Base-by-base conservation (phyloP, 2,888 invertebrate genomes). In the Parthenolecanium corni region DNA sequence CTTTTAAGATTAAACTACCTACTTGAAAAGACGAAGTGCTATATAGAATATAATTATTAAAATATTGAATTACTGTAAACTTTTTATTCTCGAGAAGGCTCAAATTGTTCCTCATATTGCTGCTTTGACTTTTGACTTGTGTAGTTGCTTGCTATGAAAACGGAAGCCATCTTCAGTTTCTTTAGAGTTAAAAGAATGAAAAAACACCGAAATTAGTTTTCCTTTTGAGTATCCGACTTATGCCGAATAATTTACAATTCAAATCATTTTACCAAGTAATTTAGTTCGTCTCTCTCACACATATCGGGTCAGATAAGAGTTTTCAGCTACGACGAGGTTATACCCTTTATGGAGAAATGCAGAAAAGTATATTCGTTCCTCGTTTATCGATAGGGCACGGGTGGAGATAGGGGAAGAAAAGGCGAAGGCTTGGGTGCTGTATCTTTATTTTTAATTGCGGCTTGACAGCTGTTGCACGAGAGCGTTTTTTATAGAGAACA, bases 371-470 rank as follows among this genome's bases (percentile, higher is more conserved):
- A 49, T 47, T 61, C 51, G 49, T 51, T 31, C 31, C 31, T 31
- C 31, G 31, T 31, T 31, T 31, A 31, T 31, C 31, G 9, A 9
- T 31, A 9, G 9, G 5, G 31, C 31, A 31, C 4, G 9, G 9
- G 31, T 4, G 31, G 31, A 31, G 31, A 31, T 31, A 9, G 9
- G 9, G 31, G 31, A 47, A 20, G 47, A 46, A 47, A 58, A 58
- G n/a, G 47, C 31, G 51, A 61, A 49, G 51, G 51, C 36, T 36
- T 61, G 51, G 61, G 61, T 61, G 61, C 61, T 49, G 61, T 61
- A 61, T 61, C 61, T 61, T 61, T 61, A 61, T 61, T 61, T 61
- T 61, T 61, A 61, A 61, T 61, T 61, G 61, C 51, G 38, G 38
- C 51, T 47, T 61, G 61, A 61, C 61, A 61, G 61, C 49, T 61